Base-by-base conservation (phyloP, 2,888 invertebrate genomes). In the Hirtodrosophila alboralis region DNA sequence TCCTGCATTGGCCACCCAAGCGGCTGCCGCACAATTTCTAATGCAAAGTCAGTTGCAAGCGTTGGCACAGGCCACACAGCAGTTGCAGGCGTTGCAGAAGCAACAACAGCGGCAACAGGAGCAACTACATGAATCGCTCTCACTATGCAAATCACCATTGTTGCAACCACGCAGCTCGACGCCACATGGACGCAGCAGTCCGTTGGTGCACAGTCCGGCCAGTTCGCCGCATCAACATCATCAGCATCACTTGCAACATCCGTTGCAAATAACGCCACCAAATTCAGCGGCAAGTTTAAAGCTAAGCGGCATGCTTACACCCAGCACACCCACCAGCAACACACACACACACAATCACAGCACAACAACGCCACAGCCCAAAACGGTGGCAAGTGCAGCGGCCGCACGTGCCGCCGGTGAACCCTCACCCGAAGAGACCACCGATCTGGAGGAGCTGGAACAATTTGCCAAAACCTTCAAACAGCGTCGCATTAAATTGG, bases 401-500 rank as follows among this genome's bases (percentile, higher is more conserved):
- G 91, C 93, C 61, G 93, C 93, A 38, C 92, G 95, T 69, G 77
- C 88, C 0, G 93, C 94, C 66, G 92, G 95, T 70, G 96, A 97
- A 88, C 96, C 96, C 2, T 94, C 95, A 27, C 95, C 96, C 4
- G 98, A 98, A 90, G 98, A 98, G 91, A 97, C 97, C 48, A 97
- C 98, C 30, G 98, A 99, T 90, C 93, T 99, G 75, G 98, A 98
- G 90, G 99, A 99, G 90, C 92, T 99, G 68, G 99, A 99, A 90
- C 97, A 98, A 89, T 99, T 99, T 91, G 98, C 99, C 47, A 98
- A 98, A 91, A 97, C 97, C 9, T 99, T 99, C 92, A 99, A 99
- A 90, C 97, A 98, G 91, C 93, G 98, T 64, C 93, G 99, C 80
- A 99, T 99, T 87, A 99, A 99, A 91, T 93, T 99, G 86, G 99